phyloP scores from a whole-genome alignment of 2,797 vertebrate species.

The Prunella strophiata region DNA sequence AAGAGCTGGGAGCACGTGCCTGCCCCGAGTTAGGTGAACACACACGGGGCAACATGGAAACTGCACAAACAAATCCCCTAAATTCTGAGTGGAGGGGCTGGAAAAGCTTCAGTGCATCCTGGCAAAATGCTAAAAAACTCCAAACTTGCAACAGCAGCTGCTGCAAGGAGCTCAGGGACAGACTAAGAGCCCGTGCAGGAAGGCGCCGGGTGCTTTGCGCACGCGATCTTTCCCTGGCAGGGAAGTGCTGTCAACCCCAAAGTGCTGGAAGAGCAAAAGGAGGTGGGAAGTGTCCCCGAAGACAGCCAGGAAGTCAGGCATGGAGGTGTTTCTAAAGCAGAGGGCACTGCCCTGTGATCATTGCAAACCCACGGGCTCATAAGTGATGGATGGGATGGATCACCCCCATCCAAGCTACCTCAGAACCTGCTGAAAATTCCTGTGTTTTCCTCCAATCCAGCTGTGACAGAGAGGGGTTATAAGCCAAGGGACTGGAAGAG shows the following conservation, averaged over 20 bases:
- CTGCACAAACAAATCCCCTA: background rate
- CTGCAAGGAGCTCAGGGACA: background rate
- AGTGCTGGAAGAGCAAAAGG: background rate
- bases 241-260: background rate
- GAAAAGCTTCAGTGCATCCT: background rate
- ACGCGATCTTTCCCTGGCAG: background rate
- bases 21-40: background rate
- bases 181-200: background rate
- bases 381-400: background rate
- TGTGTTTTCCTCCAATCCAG: background rate
- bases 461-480: background rate
- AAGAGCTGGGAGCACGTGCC: background rate
- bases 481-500: background rate
- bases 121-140: rapidly evolving
- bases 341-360: background rate
- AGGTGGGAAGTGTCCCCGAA: background rate
- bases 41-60: rapidly evolving
- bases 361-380: rapidly evolving
- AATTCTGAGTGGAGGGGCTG: background rate
- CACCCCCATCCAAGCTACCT: background rate
- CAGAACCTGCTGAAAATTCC: background rate
- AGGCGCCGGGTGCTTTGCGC: rapidly evolving
- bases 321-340: background rate
- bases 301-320: background rate
- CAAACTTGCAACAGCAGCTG: rapidly evolving